These are phyloP conservation scores for Dasypolia templi DNA, from an alignment of 2,888 invertebrate species.

Conservation along the genomic window DNA sequence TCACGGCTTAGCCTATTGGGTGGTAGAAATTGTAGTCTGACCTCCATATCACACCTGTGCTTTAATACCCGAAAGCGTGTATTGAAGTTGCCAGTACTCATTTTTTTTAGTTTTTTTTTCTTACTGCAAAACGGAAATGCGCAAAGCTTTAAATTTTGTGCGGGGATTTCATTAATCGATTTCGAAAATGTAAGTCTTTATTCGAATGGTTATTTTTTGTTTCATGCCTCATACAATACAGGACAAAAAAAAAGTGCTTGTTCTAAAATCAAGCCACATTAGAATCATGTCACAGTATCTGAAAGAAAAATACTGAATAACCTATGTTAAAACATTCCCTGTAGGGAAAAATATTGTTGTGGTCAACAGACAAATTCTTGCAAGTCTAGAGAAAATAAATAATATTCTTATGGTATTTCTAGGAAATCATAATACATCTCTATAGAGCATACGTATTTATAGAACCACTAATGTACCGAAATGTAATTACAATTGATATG, in stretches of 20 bases:
- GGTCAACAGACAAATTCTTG: not conserved
- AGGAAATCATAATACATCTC: not conserved
- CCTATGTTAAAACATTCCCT: too few species aligned
- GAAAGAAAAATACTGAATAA: too few species aligned
- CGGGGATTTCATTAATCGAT: constrained; percentile 17
- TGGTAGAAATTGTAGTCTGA: constrained; percentile 69
- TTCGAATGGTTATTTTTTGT: not conserved
- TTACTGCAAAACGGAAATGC: constrained; percentile 29
- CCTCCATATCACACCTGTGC: constrained; percentile 57
- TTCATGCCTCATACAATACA: not conserved
- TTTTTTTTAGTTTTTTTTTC: constrained; percentile 24
- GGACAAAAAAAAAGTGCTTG: too few species aligned
- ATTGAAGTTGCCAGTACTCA: constrained; percentile 27
- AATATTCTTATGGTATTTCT: not conserved
- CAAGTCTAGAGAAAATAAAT: too few species aligned
- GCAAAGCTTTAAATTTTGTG: constrained; percentile 22
- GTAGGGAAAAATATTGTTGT: not conserved
- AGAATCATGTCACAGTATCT: not conserved
- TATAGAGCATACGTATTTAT: not conserved
- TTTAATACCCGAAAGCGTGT: constrained; percentile 44
- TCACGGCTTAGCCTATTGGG: constrained; percentile 79
- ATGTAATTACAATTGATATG: constrained; percentile 39
- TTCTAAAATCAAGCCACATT: not conserved
- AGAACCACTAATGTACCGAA: not conserved
- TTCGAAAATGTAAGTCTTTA: constrained; percentile 15